phyloP scores from a whole-genome alignment of 2,113 vertebrate genomes.

The Elaphurus davidianus region DNA sequence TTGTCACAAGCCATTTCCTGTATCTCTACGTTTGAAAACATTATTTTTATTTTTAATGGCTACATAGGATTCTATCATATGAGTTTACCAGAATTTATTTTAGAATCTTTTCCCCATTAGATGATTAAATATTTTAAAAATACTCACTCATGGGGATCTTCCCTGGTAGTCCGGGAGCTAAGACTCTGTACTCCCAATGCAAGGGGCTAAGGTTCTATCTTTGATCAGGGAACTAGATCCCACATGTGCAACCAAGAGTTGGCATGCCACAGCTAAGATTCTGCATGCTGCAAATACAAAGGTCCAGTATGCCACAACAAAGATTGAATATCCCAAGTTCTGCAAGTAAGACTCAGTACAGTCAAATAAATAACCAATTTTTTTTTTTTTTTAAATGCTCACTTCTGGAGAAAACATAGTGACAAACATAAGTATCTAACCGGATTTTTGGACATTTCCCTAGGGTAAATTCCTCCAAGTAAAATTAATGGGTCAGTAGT shows the following conservation, averaged over 20 bases:
- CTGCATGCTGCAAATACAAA: not conserved
- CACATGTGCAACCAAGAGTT: not conserved
- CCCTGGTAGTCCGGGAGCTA: not conserved
- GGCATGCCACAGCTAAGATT: not conserved
- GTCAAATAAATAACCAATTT: not conserved
- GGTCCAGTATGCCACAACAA: not conserved
- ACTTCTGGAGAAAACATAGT: not conserved
- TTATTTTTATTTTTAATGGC: conserved; percentile 8
- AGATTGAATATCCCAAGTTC: not conserved
- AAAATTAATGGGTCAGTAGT: not conserved
- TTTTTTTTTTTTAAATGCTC: not conserved
- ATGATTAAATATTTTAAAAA: conserved; percentile 13
- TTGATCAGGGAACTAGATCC: not conserved
- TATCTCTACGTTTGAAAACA: not conserved
- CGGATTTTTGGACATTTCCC: not conserved
- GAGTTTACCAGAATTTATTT: not conserved
- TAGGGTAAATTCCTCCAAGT: conserved; percentile 13
- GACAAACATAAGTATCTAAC: not conserved
- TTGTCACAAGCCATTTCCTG: not conserved
- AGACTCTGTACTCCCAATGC: not conserved
- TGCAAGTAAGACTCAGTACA: not conserved
- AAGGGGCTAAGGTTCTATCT: not conserved
- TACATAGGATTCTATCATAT: not conserved
- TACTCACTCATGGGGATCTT: not conserved
- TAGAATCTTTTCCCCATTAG: not conserved